Evolutionary conservation across 2,888 invertebrate species (phyloP).

Genomic region (Epiblema foenella): DNA sequence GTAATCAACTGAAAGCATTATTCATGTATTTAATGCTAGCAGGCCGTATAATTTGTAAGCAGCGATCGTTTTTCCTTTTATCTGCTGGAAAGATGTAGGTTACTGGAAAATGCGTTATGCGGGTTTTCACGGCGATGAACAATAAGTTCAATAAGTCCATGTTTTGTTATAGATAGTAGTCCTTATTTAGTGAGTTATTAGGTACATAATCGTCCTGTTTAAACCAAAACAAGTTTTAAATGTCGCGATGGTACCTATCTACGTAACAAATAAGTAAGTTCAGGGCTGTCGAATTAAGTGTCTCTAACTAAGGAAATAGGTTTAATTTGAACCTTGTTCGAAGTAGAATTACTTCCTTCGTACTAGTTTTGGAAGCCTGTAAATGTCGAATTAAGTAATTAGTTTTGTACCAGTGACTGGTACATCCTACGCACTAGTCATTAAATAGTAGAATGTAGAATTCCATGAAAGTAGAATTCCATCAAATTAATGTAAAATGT

Average conservation of each 20-base stretch:
- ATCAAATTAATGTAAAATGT: too few relatives aligned
- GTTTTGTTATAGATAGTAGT: too few relatives aligned
- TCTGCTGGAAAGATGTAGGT: slow-evolving; percentile 16
- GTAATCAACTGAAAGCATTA: slow-evolving; percentile 44
- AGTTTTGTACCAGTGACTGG: not conserved
- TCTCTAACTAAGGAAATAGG: not conserved
- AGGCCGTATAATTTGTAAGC: slow-evolving; percentile 38
- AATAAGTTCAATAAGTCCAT: not conserved
- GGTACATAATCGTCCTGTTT: too few relatives aligned
- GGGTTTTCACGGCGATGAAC: not conserved
- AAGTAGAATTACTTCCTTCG: not conserved
- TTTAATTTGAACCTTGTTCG: not conserved
- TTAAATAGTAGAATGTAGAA: too few relatives aligned
- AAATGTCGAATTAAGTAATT: not conserved
- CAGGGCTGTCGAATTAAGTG: not conserved
- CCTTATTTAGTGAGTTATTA: too few relatives aligned
- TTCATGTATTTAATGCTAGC: slow-evolving; percentile 39
- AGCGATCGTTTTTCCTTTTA: slow-evolving; percentile 39
- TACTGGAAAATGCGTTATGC: slow-evolving; percentile 15
- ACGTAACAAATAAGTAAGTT: not conserved
- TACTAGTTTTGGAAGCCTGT: not conserved
- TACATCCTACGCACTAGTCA: too few relatives aligned
- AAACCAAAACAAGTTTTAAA: too few relatives aligned
- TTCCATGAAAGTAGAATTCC: too few relatives aligned
- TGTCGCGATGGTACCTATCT: not conserved